Conservation (phyloP, 2,888 invertebrate genomes). For the Eustalomyia histrio region DNA sequence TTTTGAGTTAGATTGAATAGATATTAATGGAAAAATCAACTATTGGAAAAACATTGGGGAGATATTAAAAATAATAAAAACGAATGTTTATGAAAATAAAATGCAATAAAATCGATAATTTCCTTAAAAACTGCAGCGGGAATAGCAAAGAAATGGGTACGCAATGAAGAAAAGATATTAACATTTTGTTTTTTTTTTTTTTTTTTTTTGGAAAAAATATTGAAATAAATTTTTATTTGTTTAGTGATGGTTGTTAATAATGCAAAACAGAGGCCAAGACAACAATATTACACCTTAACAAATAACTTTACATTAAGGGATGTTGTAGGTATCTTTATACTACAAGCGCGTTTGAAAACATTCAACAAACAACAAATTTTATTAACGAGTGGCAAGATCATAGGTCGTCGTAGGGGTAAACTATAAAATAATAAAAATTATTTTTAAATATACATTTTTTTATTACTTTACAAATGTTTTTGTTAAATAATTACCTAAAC, state of each 20-base stretch:
- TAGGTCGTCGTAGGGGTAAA: constrained; percentile 28
- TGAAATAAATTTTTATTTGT: constrained; percentile 65
- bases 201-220: constrained; percentile 46
- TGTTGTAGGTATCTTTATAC: too few species aligned
- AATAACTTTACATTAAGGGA: not conserved
- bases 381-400: constrained; percentile 49
- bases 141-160: not conserved
- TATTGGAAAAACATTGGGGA: constrained; percentile 58
- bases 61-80: constrained; percentile 50
- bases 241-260: constrained; percentile 69
- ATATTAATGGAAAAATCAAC: constrained; percentile 19
- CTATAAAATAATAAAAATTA: constrained; percentile 34
- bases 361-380: constrained; percentile 18
- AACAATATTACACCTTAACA: not conserved
- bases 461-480: constrained; percentile 63
- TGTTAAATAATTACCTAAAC: constrained; percentile 50
- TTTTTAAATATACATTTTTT: constrained; percentile 32
- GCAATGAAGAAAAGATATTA: not conserved
- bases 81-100: constrained; percentile 42
- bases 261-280: constrained; percentile 55
- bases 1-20: constrained; percentile 22
- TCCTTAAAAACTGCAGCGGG: not conserved
- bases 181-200: too few species aligned
- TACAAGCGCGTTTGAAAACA: constrained; percentile 8
- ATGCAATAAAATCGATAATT: constrained; percentile 29